phyloP scores from a whole-genome alignment of 2,797 vertebrate species.

The Atherinosoma microstoma region DNA sequence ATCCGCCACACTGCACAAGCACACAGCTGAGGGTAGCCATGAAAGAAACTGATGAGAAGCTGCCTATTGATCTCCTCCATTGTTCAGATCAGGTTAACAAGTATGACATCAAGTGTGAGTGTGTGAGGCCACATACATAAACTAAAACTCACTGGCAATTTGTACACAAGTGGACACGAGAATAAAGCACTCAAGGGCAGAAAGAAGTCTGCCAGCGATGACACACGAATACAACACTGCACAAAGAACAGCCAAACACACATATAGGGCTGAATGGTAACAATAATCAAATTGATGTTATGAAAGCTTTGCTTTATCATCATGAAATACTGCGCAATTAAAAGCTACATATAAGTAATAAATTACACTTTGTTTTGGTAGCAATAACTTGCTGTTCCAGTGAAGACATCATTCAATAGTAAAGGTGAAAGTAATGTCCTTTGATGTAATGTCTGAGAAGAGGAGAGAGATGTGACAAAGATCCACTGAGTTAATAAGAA shows the following conservation, averaged over 20 bases:
- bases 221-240: background rate
- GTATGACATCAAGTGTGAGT: slow-evolving; percentile 10
- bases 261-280: background rate
- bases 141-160: slow-evolving; percentile 1
- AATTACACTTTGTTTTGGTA: background rate
- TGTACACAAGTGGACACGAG: background rate
- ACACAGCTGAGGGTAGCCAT: slow-evolving; percentile 33
- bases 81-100: slow-evolving; percentile 31
- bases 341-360: background rate
- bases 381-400: background rate
- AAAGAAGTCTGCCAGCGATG: background rate
- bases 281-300: background rate
- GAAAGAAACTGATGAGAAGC: slow-evolving; percentile 54
- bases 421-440: background rate
- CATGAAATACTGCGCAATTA: background rate
- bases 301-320: slow-evolving; percentile 1
- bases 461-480: background rate
- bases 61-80: slow-evolving; percentile 50
- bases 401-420: background rate
- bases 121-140: background rate
- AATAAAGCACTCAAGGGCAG: background rate
- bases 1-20: slow-evolving; percentile 31
- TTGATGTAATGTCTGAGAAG: background rate
- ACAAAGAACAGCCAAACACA: background rate
- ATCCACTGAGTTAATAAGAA: slow-evolving; percentile 14